phyloP scores from a whole-genome alignment of 2,888 invertebrate genomes.

The Coelogynopora nodosa region DNA sequence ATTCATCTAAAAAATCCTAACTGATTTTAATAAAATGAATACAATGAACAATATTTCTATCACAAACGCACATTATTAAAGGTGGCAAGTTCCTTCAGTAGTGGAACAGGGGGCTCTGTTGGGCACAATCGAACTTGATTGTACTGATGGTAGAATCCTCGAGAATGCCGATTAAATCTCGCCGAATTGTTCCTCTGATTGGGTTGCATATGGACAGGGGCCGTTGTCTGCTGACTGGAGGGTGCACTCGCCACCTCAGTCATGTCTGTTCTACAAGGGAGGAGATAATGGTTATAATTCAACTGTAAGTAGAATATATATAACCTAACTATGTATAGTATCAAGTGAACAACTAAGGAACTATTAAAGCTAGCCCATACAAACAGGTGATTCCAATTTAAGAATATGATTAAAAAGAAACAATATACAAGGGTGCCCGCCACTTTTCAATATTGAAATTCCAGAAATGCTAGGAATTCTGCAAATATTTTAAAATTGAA shows the following conservation, averaged over 20 bases:
- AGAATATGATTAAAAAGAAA: too few relatives aligned
- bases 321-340: too few relatives aligned
- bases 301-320: too few relatives aligned
- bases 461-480: neutral
- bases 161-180: neutral
- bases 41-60: too few relatives aligned
- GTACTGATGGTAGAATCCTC: neutral
- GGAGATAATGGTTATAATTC: too few relatives aligned
- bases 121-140: neutral
- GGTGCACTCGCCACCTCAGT: neutral
- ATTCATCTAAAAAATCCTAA: too few relatives aligned
- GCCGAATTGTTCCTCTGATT: neutral
- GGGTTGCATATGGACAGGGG: neutral
- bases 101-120: neutral
- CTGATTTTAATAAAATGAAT: too few relatives aligned
- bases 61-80: neutral
- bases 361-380: too few relatives aligned
- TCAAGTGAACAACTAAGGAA: too few relatives aligned
- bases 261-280: too few relatives aligned
- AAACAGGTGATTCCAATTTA: too few relatives aligned
- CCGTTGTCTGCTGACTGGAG: neutral
- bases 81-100: neutral
- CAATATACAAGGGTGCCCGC: too few relatives aligned
- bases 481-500: neutral
- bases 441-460: neutral